phyloP scores from a whole-genome alignment of 2,113 vertebrate species.

The Aix galericulata region DNA sequence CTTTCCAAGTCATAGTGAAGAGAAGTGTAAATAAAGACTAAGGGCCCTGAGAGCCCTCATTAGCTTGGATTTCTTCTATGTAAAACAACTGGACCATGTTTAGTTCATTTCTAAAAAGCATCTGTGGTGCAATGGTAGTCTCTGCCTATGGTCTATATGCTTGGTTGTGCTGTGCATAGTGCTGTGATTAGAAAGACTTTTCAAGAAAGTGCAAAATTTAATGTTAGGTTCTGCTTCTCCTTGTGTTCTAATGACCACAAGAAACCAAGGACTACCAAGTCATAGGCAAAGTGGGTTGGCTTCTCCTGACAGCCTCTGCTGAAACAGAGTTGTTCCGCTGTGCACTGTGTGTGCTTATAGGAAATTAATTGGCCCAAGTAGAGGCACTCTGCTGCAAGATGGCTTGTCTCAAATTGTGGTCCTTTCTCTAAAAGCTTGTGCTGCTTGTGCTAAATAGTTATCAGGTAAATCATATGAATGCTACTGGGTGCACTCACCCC shows the following conservation, averaged over 20 bases:
- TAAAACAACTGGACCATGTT: neutral
- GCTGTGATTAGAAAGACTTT: neutral
- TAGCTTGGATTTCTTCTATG: neutral
- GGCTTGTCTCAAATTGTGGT: neutral
- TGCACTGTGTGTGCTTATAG: rapidly evolving
- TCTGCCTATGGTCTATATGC: neutral
- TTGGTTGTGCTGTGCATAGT: neutral
- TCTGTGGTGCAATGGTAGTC: neutral
- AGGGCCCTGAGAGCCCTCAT: neutral
- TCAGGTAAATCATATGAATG: neutral
- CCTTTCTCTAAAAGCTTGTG: neutral
- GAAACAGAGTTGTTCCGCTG: neutral
- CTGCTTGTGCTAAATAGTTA: neutral
- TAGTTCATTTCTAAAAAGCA: neutral
- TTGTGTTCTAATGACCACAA: neutral
- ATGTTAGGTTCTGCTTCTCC: neutral
- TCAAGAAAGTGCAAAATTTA: neutral
- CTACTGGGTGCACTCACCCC: neutral
- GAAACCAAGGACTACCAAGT: neutral
- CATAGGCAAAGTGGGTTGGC: neutral
- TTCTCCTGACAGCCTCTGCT: neutral
- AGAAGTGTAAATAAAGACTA: neutral
- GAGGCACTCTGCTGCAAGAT: neutral
- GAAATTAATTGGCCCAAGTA: neutral
- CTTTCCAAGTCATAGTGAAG: neutral